Evolutionary conservation across 2,888 invertebrate species (phyloP).

Genomic region (Apocheima hispidaria): DNA sequence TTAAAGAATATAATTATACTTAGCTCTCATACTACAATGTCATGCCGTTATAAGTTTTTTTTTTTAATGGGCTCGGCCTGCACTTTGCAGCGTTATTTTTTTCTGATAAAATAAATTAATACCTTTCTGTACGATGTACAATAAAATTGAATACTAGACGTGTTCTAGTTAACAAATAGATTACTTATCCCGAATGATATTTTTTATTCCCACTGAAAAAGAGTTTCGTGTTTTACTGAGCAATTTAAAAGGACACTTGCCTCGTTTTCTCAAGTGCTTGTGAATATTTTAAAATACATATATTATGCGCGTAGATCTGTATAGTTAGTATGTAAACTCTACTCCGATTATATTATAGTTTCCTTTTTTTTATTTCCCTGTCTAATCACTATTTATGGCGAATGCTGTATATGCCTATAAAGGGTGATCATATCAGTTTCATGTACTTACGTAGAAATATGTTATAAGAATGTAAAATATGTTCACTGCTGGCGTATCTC

Average conservation of each 20-base stretch:
- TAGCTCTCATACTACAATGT: no score
- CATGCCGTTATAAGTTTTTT: no score
- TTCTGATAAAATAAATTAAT: background rate
- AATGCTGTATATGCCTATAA: no score
- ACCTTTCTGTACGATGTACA: conserved; percentile 4
- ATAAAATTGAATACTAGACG: conserved; percentile 1
- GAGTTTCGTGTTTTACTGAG: background rate
- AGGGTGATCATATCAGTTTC: no score
- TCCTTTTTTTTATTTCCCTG: no score
- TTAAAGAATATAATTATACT: no score
- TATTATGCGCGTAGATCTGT: background rate
- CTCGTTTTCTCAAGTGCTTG: background rate
- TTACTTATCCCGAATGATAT: background rate
- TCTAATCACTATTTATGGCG: no score
- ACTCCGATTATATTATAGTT: no score
- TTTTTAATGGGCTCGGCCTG: background rate
- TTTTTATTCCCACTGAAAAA: background rate
- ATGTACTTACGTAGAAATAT: no score
- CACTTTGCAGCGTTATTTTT: background rate
- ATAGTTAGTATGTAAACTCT: background rate
- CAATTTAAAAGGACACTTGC: background rate
- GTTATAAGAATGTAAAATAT: no score
- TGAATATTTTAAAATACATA: background rate
- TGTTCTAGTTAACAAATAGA: background rate
- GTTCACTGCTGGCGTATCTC: no score